Percentiles rank a stretch among this genome's conserved stretches.
phyloP scores from a whole-genome alignment of 2,888 invertebrate genomes.

The Drosophila phalerata region DNA sequence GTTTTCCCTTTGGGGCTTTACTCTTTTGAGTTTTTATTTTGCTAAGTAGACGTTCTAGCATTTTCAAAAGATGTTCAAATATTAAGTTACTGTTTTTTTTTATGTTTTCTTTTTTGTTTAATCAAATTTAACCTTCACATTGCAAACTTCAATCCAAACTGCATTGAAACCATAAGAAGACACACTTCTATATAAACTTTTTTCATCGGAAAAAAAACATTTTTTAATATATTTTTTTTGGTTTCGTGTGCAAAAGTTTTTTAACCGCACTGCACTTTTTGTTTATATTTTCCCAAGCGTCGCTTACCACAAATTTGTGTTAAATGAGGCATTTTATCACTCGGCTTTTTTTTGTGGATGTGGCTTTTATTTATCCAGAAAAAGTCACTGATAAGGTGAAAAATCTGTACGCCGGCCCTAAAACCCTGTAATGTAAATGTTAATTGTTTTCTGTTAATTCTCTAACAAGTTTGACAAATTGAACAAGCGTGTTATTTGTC shows the following conservation, averaged over 20 bases:
- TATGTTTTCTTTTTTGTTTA: slow-evolving; percentile 1
- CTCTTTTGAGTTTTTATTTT: slow-evolving; percentile 38
- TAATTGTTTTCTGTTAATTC: slow-evolving; percentile 5
- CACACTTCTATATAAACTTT: slow-evolving; percentile 31
- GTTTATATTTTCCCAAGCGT: slow-evolving; percentile 23
- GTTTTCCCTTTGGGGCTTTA: slow-evolving; percentile 17
- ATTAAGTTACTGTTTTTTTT: slow-evolving; percentile 2
- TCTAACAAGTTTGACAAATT: slow-evolving; percentile 33
- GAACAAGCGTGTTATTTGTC: slow-evolving; percentile 36
- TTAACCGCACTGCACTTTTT: slow-evolving; percentile 58
- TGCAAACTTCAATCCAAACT: slow-evolving; percentile 41
- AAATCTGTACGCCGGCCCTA: not conserved
- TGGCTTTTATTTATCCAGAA: slow-evolving; percentile 24
- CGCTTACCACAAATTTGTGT: slow-evolving; percentile 45
- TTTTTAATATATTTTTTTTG: not conserved
- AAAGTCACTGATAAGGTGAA: slow-evolving; percentile 6
- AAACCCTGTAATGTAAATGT: not conserved
- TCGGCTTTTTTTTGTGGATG: slow-evolving; percentile 10
- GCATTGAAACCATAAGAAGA: not conserved
- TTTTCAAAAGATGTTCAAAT: slow-evolving; percentile 27
- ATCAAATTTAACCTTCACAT: slow-evolving; percentile 50
- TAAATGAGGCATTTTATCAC: slow-evolving; percentile 38
- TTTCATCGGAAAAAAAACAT: not conserved
- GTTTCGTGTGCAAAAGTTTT: slow-evolving; percentile 56
- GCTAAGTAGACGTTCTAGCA: slow-evolving; percentile 48